phyloP scores from a whole-genome alignment of 2,888 invertebrate genomes.

The Mystacides longicornis region DNA sequence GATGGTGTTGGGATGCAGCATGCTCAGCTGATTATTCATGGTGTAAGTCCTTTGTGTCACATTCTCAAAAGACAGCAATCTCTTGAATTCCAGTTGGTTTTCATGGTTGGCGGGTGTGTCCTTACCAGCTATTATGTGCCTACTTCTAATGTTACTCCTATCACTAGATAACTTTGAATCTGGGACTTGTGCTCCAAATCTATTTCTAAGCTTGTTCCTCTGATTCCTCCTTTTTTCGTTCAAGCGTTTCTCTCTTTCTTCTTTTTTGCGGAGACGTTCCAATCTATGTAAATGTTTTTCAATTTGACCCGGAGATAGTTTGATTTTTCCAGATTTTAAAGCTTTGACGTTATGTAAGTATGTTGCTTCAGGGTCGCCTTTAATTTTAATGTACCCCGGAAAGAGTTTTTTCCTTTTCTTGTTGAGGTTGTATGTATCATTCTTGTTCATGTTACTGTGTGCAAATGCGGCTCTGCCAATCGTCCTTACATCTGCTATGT shows the following conservation, averaged over 20 bases:
- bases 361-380: slow-evolving; percentile 43
- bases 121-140: slow-evolving; percentile 17
- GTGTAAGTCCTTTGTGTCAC: slow-evolving; percentile 50
- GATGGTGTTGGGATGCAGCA: slow-evolving; percentile 51
- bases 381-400: slow-evolving; percentile 44
- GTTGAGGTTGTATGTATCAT: slow-evolving; percentile 27
- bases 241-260: slow-evolving; percentile 38
- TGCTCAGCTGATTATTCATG: slow-evolving; percentile 46
- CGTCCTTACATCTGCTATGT: not conserved
- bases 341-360: slow-evolving; percentile 41
- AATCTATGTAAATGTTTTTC: slow-evolving; percentile 39
- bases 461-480: slow-evolving; percentile 13
- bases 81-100: not conserved
- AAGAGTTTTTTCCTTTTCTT: slow-evolving; percentile 23
- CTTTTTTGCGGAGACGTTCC: slow-evolving; percentile 40
- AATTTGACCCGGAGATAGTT: slow-evolving; percentile 40
- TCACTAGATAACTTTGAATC: slow-evolving; percentile 10
- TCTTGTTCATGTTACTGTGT: slow-evolving; percentile 27
- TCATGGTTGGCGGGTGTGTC: slow-evolving; percentile 6
- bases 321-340: slow-evolving; percentile 40
- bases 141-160: slow-evolving; percentile 15
- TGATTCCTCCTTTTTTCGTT: slow-evolving; percentile 30
- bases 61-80: slow-evolving; percentile 34
- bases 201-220: slow-evolving; percentile 26
- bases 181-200: slow-evolving; percentile 9